Conservation (phyloP, 1,140 invertebrate genomes). For the Hyposmocoma kahamanoa region DNA sequence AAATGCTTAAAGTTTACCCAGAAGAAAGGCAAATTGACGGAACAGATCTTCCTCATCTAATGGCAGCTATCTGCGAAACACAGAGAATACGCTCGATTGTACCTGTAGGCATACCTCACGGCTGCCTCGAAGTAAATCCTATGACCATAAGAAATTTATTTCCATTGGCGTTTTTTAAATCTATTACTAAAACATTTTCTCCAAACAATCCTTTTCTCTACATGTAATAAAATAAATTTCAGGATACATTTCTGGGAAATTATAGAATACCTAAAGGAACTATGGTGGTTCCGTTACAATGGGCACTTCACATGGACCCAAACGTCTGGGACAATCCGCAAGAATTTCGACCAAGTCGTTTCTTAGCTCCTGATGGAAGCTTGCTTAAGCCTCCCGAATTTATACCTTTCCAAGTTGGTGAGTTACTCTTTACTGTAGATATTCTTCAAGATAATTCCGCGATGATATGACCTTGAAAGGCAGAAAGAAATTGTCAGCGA, state of each 20-base stretch:
- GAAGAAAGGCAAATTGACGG: conserved; percentile 42
- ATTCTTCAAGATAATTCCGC: background rate
- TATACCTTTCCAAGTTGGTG: conserved; percentile 89
- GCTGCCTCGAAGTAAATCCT: conserved; percentile 77
- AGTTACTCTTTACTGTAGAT: background rate
- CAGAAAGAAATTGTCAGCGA: too few species aligned
- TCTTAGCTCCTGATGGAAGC: conserved; percentile 79
- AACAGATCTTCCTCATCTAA: conserved; percentile 44
- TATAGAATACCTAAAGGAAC: conserved; percentile 76
- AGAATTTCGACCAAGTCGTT: conserved; percentile 82
- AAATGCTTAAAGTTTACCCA: conserved; percentile 47
- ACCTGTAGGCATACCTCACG: conserved; percentile 89
- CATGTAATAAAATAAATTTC: conserved; percentile 12
- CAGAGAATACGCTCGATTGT: conserved; percentile 86
- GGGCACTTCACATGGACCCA: conserved; percentile 88
- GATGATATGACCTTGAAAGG: too few species aligned
- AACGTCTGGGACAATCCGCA: conserved; percentile 82
- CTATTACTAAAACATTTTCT: too few species aligned
- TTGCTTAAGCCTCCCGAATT: conserved; percentile 81
- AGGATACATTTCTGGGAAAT: conserved; percentile 77
- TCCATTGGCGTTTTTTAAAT: too few species aligned
- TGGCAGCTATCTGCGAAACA: conserved; percentile 78
- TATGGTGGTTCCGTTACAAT: conserved; percentile 84
- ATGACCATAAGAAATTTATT: too few species aligned
- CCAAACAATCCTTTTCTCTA: too few species aligned